Conservation (phyloP, 92 coral and sea anemone genomes). For the Parazoanthus darwini region DNA sequence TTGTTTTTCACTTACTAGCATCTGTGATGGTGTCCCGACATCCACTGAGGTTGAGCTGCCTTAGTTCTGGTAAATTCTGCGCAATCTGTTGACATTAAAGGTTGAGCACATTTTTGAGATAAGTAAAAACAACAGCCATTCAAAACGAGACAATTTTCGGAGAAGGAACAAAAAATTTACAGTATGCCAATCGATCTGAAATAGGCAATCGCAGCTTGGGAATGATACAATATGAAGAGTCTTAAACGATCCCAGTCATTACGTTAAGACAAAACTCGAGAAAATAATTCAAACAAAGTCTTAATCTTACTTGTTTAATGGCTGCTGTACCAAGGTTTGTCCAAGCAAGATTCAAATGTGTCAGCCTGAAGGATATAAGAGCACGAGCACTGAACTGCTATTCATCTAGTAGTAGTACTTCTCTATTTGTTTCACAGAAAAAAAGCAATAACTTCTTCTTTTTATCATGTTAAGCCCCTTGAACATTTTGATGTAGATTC, state of each 20-base stretch:
- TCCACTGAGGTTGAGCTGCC: conserved; percentile 90
- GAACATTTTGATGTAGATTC: too few relatives aligned
- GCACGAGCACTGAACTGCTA: not conserved
- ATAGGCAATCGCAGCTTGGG: not conserved
- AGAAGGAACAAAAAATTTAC: not conserved
- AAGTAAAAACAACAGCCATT: too few relatives aligned
- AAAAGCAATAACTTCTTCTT: too few relatives aligned
- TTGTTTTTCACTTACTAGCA: conserved; percentile 61
- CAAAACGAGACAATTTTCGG: not conserved
- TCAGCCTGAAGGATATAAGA: conserved; percentile 57
- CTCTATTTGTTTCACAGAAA: too few relatives aligned
- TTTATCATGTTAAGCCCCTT: too few relatives aligned
- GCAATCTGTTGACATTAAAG: conserved; percentile 52
- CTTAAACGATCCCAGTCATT: not conserved
- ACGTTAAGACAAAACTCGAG: not conserved
- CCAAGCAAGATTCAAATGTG: conserved; percentile 89
- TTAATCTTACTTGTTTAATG: conserved; percentile 61
- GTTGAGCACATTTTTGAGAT: not conserved
- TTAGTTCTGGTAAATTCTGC: conserved; percentile 70
- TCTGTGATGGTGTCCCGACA: conserved; percentile 87
- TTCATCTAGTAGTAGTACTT: not conserved
- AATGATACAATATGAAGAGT: not conserved
- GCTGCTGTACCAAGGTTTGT: conserved; percentile 76
- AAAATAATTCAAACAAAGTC: not conserved
- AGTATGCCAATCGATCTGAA: too few relatives aligned